phyloP scores from a whole-genome alignment of 37 sponge, comb jelly and placozoan genomes.

The Halichondria panicea region DNA sequence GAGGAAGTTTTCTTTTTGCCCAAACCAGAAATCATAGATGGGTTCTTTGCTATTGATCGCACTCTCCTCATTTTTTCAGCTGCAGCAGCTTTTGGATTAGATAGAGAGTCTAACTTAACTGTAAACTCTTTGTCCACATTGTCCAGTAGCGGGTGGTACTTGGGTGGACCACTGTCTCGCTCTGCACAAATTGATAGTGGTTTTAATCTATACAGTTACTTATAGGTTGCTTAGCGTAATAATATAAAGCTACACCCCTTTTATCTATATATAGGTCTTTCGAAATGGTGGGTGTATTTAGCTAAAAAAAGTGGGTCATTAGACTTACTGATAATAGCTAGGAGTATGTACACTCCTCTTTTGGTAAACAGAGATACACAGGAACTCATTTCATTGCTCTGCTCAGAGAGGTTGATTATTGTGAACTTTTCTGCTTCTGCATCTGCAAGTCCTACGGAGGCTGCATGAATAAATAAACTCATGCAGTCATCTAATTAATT shows the following conservation, averaged over 20 bases:
- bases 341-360: slow-evolving; percentile 57
- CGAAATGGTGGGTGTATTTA: too few species aligned
- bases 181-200: slow-evolving; percentile 1
- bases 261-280: too few species aligned
- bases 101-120: slow-evolving; percentile 20
- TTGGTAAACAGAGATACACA: slow-evolving; percentile 23
- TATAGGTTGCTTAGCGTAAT: background rate
- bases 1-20: background rate
- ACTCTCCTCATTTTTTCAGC: too few species aligned
- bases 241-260: background rate
- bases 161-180: slow-evolving; percentile 6
- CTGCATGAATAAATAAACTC: slow-evolving; percentile 10
- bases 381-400: slow-evolving; percentile 37
- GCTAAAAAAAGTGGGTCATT: background rate
- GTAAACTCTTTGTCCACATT: background rate
- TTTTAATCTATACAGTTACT: background rate
- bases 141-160: slow-evolving; percentile 34
- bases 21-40: background rate
- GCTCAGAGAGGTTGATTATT: slow-evolving; percentile 1
- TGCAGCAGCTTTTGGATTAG: slow-evolving; percentile 29
- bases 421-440: slow-evolving; percentile 18
- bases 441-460: slow-evolving; percentile 21
- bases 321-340: slow-evolving; percentile 48
- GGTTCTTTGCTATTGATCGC: background rate
- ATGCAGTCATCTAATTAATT: background rate